These are phyloP conservation scores for Notospermus geniculatus DNA, from an alignment of 1,140 invertebrate species.

Conservation along the genomic window DNA sequence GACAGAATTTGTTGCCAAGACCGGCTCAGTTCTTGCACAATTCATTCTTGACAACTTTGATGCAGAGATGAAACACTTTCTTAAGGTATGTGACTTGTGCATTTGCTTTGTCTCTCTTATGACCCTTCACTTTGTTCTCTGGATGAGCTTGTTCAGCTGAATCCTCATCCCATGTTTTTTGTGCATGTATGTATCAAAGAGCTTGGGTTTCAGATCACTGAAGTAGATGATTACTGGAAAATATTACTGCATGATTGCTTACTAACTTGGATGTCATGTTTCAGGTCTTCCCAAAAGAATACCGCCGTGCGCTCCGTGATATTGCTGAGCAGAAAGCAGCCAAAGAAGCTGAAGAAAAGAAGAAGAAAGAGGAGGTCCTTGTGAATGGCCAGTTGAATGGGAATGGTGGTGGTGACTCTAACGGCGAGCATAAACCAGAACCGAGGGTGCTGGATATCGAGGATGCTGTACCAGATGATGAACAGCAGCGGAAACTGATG, in stretches of 20 bases:
- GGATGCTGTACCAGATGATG: constrained; percentile 74
- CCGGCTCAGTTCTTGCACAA: constrained; percentile 82
- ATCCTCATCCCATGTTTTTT: too few relatives aligned
- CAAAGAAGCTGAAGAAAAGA: constrained; percentile 5
- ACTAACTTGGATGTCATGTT: constrained; percentile 2
- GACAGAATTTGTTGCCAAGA: constrained; percentile 84
- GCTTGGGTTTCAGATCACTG: too few relatives aligned
- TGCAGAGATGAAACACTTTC: constrained; percentile 73
- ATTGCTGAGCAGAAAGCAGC: constrained; percentile 62
- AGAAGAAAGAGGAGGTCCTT: background rate
- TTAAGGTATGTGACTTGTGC: constrained; percentile 68
- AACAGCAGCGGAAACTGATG: constrained; percentile 72
- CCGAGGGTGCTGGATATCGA: constrained; percentile 74
- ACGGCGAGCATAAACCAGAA: constrained; percentile 24
- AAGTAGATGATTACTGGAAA: too few relatives aligned
- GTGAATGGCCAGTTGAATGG: constrained; percentile 35
- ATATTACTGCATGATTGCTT: background rate
- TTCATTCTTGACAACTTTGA: constrained; percentile 82
- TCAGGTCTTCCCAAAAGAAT: constrained; percentile 92
- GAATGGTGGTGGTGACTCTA: constrained; percentile 30
- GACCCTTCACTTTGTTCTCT: background rate
- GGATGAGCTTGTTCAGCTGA: background rate
- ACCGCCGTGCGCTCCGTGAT: constrained; percentile 83
- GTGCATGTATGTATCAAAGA: too few relatives aligned
- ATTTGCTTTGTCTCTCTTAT: background rate